Conservation (phyloP, 2,888 invertebrate genomes). For the Cephus sareptanus region DNA sequence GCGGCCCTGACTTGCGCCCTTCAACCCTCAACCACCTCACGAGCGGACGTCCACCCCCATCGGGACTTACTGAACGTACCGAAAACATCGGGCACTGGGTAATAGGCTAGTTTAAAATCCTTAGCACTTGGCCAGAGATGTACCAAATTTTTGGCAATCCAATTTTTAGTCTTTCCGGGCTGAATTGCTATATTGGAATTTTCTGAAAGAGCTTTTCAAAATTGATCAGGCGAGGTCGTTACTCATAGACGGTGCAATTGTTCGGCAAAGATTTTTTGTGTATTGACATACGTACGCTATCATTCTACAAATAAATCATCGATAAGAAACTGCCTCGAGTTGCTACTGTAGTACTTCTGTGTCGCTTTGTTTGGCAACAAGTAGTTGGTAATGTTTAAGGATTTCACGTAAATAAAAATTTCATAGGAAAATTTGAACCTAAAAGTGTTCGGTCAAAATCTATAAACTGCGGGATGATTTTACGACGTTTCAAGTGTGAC, state of each 20-base stretch:
- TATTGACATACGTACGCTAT: not conserved
- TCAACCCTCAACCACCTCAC: not conserved
- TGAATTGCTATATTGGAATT: not conserved
- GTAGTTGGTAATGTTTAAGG: not conserved
- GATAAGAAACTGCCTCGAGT: conserved; percentile 28
- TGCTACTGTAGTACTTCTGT: conserved; percentile 16
- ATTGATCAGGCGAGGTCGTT: not conserved
- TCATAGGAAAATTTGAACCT: not conserved
- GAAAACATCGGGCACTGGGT: not conserved
- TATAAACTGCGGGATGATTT: not conserved
- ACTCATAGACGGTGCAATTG: not conserved
- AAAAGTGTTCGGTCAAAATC: not conserved
- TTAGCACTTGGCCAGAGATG: not conserved
- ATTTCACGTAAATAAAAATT: not conserved
- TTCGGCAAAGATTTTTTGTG: not conserved
- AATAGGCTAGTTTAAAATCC: not conserved
- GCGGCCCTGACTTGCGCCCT: conserved; percentile 6
- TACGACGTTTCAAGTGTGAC: not conserved
- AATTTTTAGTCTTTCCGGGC: not conserved
- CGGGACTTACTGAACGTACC: not conserved
- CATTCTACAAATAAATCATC: conserved; percentile 37
- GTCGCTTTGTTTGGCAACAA: conserved; percentile 17
- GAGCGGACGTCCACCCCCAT: not conserved
- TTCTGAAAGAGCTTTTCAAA: not conserved
- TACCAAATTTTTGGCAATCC: not conserved